A percentile compares a stretch with the other conserved stretches of the same genome.
Conservation (phyloP, 2,888 invertebrate species). For the Apotomis betuletana region DNA sequence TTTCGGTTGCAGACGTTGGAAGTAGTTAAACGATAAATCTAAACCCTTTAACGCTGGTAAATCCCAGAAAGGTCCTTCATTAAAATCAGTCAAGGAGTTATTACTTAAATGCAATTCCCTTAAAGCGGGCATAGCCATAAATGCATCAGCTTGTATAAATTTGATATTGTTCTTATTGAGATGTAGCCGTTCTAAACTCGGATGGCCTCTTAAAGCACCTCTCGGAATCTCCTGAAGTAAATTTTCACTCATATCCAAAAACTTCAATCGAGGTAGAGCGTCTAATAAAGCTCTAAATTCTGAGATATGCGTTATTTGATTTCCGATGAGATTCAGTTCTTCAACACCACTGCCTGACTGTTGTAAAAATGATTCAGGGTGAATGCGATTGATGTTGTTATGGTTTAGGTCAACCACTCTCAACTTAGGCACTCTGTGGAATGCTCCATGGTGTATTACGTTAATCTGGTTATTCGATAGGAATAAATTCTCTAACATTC, state of each 20-base stretch:
- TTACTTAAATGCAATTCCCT: constrained; percentile 91
- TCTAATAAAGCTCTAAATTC: constrained; percentile 90
- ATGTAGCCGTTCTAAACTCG: constrained; percentile 90
- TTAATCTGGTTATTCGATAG: constrained; percentile 89
- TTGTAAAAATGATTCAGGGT: constrained; percentile 91
- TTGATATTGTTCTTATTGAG: constrained; percentile 90
- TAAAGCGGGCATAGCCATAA: constrained; percentile 92
- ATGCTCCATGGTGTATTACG: constrained; percentile 91
- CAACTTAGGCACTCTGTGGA: constrained; percentile 89
- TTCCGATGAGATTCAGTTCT: constrained; percentile 89
- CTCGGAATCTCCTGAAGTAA: constrained; percentile 89
- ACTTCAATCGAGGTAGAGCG: constrained; percentile 89
- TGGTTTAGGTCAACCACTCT: constrained; percentile 89
- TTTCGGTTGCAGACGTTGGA: constrained; percentile 87
- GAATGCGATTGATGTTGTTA: constrained; percentile 89
- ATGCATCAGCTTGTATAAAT: constrained; percentile 90
- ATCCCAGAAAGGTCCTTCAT: constrained; percentile 92
- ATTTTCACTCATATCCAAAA: constrained; percentile 91
- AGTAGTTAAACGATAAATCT: constrained; percentile 90
- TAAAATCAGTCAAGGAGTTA: constrained; percentile 89
- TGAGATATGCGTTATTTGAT: constrained; percentile 89
- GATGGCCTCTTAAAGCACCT: constrained; percentile 90
- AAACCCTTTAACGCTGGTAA: constrained; percentile 92
- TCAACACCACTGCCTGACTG: constrained; percentile 89
- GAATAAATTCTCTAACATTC: constrained; percentile 86